Evolutionary conservation across 2,888 invertebrate species (phyloP).

Genomic region (Prenolepis imparis): DNA sequence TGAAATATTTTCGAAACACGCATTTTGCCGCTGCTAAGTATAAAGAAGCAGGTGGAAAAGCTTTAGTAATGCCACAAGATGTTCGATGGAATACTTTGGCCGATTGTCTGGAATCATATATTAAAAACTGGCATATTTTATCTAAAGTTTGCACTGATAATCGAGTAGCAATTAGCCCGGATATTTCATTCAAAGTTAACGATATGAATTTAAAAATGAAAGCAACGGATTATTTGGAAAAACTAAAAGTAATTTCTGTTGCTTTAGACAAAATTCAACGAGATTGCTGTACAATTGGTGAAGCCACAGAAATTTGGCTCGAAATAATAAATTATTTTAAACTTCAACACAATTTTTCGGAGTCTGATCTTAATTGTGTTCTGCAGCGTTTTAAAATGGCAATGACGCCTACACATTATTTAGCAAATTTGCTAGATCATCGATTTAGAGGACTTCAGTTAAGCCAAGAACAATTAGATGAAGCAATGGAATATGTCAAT

Average conservation of each 20-base stretch:
- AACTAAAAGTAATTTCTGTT: constrained; percentile 35
- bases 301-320: constrained; percentile 33
- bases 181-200: constrained; percentile 27
- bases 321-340: constrained; percentile 21
- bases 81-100: constrained; percentile 23
- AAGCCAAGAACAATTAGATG: constrained; percentile 33
- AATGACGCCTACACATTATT: constrained; percentile 39
- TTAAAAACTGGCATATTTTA: constrained; percentile 28
- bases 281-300: constrained; percentile 29
- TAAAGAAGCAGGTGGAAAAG: constrained; percentile 26
- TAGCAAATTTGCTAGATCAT: constrained; percentile 33
- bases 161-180: constrained; percentile 10
- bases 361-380: constrained; percentile 28
- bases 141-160: constrained; percentile 38
- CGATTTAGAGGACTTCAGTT: constrained; percentile 29
- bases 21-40: constrained; percentile 29
- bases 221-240: constrained; percentile 28
- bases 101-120: constrained; percentile 26
- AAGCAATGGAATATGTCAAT: constrained; percentile 31
- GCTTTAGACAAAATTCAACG: constrained; percentile 38
- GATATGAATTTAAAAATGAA: constrained; percentile 26
- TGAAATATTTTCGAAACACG: constrained; percentile 38
- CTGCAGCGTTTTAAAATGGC: constrained; percentile 21
- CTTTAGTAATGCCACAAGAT: constrained; percentile 21
- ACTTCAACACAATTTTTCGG: constrained; percentile 7